Evolutionary conservation across 2,113 vertebrate genomes (phyloP).

Genomic region (Hydrochoerus hydrochaeris): DNA sequence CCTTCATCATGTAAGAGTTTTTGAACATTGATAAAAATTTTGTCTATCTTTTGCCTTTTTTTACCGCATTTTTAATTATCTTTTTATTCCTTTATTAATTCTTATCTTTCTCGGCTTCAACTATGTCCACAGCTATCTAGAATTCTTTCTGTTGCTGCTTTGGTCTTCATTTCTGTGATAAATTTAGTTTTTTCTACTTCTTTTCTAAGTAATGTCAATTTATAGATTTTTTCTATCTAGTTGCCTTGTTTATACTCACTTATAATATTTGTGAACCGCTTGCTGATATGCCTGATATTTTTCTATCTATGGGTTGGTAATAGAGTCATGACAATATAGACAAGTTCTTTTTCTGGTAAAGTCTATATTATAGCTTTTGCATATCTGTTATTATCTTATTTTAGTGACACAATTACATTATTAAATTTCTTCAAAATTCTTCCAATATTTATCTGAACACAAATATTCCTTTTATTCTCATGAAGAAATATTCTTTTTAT

Average conservation of each 20-base stretch:
- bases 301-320: neutral
- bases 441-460: neutral
- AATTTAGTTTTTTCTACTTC: neutral
- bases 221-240: neutral
- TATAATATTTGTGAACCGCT: neutral
- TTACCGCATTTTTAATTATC: neutral
- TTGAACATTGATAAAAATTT: neutral
- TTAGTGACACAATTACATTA: neutral
- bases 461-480: neutral
- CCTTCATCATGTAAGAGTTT: neutral
- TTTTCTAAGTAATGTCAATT: neutral
- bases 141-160: neutral
- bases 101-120: neutral
- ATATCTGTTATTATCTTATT: neutral
- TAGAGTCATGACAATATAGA: neutral
- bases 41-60: constrained; percentile 16
- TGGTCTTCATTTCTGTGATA: neutral
- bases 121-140: neutral
- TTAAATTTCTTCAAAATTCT: neutral
- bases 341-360: neutral
- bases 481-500: neutral
- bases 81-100: neutral
- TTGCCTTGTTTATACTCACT: neutral
- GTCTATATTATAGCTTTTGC: neutral
- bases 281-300: neutral